Conservation (phyloP, 2,113 vertebrate genomes). For the Psephotus haematonotus region DNA sequence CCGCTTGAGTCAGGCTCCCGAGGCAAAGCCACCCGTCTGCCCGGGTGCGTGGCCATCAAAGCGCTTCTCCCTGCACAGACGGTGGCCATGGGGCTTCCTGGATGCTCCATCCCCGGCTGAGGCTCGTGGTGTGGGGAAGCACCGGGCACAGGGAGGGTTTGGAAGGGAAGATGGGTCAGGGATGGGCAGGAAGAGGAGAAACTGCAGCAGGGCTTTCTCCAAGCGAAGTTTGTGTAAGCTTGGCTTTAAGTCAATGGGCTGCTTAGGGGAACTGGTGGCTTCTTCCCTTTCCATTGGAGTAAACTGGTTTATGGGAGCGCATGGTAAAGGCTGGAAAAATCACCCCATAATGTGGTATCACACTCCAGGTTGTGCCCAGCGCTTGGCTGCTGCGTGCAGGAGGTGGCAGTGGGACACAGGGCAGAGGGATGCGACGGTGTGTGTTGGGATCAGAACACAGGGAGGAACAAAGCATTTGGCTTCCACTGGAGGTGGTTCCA, state of each 20-base stretch:
- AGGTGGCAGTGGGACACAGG: fast-evolving
- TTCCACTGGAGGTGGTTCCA: not conserved
- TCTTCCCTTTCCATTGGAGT: not conserved
- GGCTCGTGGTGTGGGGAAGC: fast-evolving
- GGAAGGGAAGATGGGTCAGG: not conserved
- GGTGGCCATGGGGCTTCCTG: not conserved
- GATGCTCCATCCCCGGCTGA: fast-evolving
- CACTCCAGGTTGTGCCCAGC: not conserved
- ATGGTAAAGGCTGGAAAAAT: not conserved
- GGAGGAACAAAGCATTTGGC: fast-evolving
- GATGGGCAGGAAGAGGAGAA: not conserved
- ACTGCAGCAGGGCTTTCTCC: not conserved
- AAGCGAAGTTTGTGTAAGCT: not conserved
- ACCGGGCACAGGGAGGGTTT: not conserved
- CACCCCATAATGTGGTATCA: fast-evolving
- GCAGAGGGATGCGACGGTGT: fast-evolving
- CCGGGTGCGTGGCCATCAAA: not conserved
- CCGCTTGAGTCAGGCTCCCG: constrained; percentile 42
- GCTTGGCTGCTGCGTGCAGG: not conserved
- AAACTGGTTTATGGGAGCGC: not conserved
- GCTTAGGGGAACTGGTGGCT: not conserved
- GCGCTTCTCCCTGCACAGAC: not conserved
- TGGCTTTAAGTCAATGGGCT: not conserved
- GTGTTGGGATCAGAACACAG: fast-evolving
- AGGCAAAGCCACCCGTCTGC: not conserved